A percentile compares a stretch with the other conserved stretches of the same genome.
Evolutionary conservation across 2,113 vertebrate genomes (phyloP).

Genomic region (Mesitornis unicolor): DNA sequence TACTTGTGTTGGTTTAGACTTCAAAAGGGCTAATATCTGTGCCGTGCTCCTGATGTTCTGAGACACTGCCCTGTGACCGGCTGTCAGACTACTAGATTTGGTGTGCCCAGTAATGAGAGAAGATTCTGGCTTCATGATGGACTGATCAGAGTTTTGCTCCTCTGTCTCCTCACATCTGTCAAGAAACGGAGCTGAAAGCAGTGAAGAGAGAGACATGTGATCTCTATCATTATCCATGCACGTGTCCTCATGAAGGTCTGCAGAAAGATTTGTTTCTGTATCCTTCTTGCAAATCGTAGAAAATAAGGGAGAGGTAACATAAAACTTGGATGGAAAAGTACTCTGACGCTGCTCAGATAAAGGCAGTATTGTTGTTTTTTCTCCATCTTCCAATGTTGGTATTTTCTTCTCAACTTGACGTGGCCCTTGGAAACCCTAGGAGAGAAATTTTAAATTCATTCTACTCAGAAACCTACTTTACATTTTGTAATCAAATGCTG

Average conservation of each 20-base stretch:
- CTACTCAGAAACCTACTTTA: background rate
- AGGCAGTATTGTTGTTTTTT: background rate
- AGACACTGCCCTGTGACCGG: background rate
- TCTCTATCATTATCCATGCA: background rate
- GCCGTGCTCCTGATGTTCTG: constrained; percentile 74
- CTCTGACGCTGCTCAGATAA: background rate
- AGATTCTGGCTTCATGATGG: background rate
- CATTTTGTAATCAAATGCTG: background rate
- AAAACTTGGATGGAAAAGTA: constrained; percentile 32
- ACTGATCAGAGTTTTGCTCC: background rate
- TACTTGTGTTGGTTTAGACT: background rate
- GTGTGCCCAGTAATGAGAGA: background rate
- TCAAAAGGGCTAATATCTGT: constrained; percentile 76
- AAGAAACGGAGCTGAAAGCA: background rate
- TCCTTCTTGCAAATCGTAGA: constrained; percentile 24
- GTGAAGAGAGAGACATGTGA: background rate
- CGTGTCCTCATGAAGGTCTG: background rate
- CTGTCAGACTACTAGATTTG: background rate
- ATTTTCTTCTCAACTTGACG: constrained; percentile 69
- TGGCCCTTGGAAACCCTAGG: constrained; percentile 76
- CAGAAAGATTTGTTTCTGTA: background rate
- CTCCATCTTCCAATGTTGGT: background rate
- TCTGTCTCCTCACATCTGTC: background rate
- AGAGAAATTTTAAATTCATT: background rate
- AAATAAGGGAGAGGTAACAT: constrained; percentile 59